Conservation (phyloP, 2,113 vertebrate genomes). For the Macroglossus sobrinus region DNA sequence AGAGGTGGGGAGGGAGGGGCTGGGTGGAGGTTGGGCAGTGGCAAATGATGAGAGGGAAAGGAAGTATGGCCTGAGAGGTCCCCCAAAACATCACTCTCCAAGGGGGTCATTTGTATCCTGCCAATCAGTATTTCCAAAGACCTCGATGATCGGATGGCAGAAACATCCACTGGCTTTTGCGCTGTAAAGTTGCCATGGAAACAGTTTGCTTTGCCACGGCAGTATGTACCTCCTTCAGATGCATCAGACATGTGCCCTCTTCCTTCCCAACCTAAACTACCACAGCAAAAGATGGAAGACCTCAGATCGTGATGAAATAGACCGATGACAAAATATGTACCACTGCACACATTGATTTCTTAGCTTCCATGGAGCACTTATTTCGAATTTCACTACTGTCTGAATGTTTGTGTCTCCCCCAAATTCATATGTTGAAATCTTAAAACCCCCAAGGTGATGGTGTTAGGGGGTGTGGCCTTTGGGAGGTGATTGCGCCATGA, state of each 20-base stretch:
- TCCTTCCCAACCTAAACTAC: not conserved
- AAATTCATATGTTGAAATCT: not conserved
- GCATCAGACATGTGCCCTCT: not conserved
- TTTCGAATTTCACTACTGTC: not conserved
- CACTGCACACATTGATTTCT: not conserved
- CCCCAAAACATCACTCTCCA: not conserved
- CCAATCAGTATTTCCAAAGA: not conserved
- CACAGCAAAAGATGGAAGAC: not conserved
- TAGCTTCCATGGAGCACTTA: not conserved
- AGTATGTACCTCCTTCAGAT: not conserved
- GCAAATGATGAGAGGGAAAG: not conserved
- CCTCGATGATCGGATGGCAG: not conserved
- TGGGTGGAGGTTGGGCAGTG: rapidly evolving
- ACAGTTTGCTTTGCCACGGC: not conserved
- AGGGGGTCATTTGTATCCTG: not conserved
- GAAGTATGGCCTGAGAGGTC: not conserved
- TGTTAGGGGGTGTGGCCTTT: not conserved
- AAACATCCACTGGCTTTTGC: not conserved
- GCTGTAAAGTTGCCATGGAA: rapidly evolving
- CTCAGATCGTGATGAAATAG: not conserved
- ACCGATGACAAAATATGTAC: not conserved
- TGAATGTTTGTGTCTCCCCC: not conserved
- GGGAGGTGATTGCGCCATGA: not conserved
- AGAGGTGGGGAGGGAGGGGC: rapidly evolving
- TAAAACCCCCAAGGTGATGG: too few species aligned